A percentile compares a stretch with the other conserved stretches of the same genome.
phyloP scores from a whole-genome alignment of 2,113 vertebrate genomes.

The Misgurnus mizolepis region DNA sequence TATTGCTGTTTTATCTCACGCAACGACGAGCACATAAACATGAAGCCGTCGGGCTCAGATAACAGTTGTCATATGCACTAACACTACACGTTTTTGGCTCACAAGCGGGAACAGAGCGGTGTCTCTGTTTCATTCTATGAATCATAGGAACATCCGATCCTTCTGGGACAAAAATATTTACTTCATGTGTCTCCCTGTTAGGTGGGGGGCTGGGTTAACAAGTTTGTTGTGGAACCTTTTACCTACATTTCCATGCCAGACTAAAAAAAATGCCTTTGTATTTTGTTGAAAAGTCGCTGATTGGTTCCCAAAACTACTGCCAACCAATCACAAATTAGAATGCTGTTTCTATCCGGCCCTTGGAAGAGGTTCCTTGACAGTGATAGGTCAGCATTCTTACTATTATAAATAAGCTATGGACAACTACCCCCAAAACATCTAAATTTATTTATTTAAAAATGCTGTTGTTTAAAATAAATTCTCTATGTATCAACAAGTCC shows the following conservation, averaged over 20 bases:
- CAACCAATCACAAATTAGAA: constrained; percentile 61
- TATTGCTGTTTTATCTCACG: neutral
- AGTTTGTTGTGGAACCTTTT: constrained; percentile 69
- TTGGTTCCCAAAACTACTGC: constrained; percentile 55
- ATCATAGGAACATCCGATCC: constrained; percentile 23
- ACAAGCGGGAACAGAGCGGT: neutral
- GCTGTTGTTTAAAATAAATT: too few species aligned
- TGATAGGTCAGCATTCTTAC: neutral
- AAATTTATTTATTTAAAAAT: too few species aligned
- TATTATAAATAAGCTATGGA: neutral
- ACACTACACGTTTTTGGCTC: neutral
- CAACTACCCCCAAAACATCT: too few species aligned
- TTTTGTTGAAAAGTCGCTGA: constrained; percentile 34
- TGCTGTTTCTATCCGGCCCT: constrained; percentile 35
- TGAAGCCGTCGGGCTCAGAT: neutral
- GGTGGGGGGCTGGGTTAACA: constrained; percentile 53
- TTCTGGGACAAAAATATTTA: constrained; percentile 51
- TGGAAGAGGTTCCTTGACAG: constrained; percentile 28
- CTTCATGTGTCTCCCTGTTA: constrained; percentile 21
- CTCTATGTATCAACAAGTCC: too few species aligned
- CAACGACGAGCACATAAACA: neutral
- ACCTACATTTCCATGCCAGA: constrained; percentile 62
- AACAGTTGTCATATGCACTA: neutral
- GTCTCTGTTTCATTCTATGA: constrained; percentile 12
- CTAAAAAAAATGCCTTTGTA: constrained; percentile 38